Evolutionary conservation across 2,888 invertebrate genomes (phyloP), one percentile per base, ranked within the genome.

Genomic region (Drosophila limbata): DNA sequence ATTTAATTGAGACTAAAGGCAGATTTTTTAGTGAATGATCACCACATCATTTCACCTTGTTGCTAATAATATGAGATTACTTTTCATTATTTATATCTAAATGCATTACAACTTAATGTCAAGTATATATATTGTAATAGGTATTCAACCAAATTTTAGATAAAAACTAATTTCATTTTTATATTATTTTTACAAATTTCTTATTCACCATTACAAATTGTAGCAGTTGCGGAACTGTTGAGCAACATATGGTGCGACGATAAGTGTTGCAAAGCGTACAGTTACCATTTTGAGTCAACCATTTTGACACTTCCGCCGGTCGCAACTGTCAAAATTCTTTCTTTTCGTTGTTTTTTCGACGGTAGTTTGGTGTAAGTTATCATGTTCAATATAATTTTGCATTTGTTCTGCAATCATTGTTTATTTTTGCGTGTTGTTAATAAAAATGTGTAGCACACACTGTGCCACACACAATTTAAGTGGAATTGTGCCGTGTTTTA

Each of bases 291-390:
- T 52, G 77, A 76, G 76, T 57, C 3, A 33, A 19, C 3, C 19
- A 21, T 70, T 73, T 73, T 77, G 65, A 72, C 74, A 89, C 81
- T 91, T 91, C 91, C 91, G 91, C 86, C 86, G 75, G 73, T 15
- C 61, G 75, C 69, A 88, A 67, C 85, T 90, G 92, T 91, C 92
- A 92, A 89, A 81, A 60, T 84, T 91, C 91, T 90, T 92, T 92
- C 92, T 90, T 92, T 91, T 90, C 90, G 90, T 91, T 91, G 91
- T 90, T 89, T 90, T 91, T 90, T 73, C 90, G 87, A 80, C 85
- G 90, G 90, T 91, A 90, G 90, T 91, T 91, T 88, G 91, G 89
- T 90, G 92, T 92, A 90, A 87, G 92, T 91, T 92, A 87, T 56
- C 33, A 51, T 70, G 72, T 74, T 61, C 52, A 31, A 55, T 55